phyloP scores from a whole-genome alignment of 2,888 invertebrate species.

The Nomada lathburiana region DNA sequence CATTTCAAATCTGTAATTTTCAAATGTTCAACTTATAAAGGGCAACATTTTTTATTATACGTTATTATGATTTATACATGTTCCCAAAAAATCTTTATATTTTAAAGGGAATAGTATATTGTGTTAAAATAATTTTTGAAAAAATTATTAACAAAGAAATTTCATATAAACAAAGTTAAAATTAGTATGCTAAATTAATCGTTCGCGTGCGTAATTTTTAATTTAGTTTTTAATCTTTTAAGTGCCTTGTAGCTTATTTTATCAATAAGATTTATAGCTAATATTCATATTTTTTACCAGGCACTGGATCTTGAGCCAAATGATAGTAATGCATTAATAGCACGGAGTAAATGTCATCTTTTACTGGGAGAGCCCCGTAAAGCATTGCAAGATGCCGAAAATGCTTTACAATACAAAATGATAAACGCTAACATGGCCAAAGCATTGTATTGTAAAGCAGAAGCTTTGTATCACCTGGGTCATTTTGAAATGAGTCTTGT shows the following conservation, averaged over 20 bases:
- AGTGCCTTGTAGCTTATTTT: not conserved
- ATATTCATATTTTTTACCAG: constrained; percentile 84
- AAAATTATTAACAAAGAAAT: not conserved
- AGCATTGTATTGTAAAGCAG: constrained; percentile 95
- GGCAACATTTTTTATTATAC: not conserved
- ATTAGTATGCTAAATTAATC: too few species aligned
- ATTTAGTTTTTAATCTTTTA: too few species aligned
- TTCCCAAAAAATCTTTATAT: too few species aligned
- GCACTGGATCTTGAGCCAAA: constrained; percentile 94
- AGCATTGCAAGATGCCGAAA: constrained; percentile 93
- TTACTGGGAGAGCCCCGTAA: constrained; percentile 93
- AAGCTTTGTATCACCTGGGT: constrained; percentile 95
- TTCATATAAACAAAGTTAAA: too few species aligned
- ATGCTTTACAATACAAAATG: constrained; percentile 87
- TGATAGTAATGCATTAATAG: constrained; percentile 94
- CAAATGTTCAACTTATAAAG: not conserved
- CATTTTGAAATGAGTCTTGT: constrained; percentile 97
- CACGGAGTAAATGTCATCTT: constrained; percentile 95
- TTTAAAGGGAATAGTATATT: not conserved
- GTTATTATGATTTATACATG: not conserved
- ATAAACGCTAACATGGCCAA: constrained; percentile 90
- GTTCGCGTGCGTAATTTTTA: too few species aligned
- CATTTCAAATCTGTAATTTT: not conserved
- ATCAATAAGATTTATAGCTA: not conserved
- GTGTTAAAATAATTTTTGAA: not conserved